phyloP scores from a whole-genome alignment of 2,888 invertebrate genomes.

The Patella pellucida region DNA sequence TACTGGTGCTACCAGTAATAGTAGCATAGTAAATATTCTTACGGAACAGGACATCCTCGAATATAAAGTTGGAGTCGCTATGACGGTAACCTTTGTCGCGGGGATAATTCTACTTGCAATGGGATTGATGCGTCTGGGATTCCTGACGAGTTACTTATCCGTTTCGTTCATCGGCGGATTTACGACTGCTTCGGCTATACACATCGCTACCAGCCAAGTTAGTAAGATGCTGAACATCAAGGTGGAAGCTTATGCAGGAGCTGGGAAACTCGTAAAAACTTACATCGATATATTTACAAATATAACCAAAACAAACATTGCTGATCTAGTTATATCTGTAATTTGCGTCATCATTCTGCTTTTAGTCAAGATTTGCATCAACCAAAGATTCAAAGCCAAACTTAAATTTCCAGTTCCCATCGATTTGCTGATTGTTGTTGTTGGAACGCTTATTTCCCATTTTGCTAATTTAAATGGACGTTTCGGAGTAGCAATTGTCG shows the following conservation, averaged over 20 bases:
- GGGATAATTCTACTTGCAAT: slow-evolving; percentile 45
- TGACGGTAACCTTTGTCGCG: slow-evolving; percentile 40
- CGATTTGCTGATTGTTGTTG: slow-evolving; percentile 60
- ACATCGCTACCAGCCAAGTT: slow-evolving; percentile 48
- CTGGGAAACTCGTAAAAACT: slow-evolving; percentile 71
- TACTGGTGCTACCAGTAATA: not conserved
- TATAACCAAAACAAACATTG: slow-evolving; percentile 76
- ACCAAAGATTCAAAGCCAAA: slow-evolving; percentile 50
- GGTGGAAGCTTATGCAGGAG: slow-evolving; percentile 39
- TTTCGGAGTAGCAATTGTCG: slow-evolving; percentile 44
- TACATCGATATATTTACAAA: slow-evolving; percentile 75
- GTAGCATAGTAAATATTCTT: slow-evolving; percentile 22
- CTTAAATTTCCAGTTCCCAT: slow-evolving; percentile 63
- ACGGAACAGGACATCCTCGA: slow-evolving; percentile 28
- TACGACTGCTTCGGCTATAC: slow-evolving; percentile 54
- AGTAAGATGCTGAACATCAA: slow-evolving; percentile 45
- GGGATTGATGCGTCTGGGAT: slow-evolving; percentile 48
- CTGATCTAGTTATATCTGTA: slow-evolving; percentile 79
- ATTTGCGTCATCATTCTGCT: slow-evolving; percentile 78
- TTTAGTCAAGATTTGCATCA: slow-evolving; percentile 66
- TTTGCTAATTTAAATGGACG: slow-evolving; percentile 42
- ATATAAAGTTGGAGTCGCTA: slow-evolving; percentile 46
- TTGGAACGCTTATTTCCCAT: slow-evolving; percentile 53
- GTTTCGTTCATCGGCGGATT: slow-evolving; percentile 58
- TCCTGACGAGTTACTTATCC: slow-evolving; percentile 51